Conservation (phyloP, 2,113 vertebrate species). For the Larimichthys crocea region DNA sequence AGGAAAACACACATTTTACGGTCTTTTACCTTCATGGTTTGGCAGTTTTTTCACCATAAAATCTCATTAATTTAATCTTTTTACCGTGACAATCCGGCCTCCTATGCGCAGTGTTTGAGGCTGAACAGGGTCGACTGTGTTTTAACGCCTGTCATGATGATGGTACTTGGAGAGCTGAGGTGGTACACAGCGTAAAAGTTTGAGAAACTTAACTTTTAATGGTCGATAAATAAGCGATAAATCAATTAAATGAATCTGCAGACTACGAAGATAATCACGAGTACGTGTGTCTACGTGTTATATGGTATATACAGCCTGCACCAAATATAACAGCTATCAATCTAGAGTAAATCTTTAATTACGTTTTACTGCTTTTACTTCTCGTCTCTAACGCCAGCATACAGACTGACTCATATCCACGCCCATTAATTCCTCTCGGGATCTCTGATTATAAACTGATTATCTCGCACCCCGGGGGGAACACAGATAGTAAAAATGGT, state of each 20-base stretch:
- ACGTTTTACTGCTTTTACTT: slow-evolving; percentile 2
- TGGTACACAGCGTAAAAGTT: no score
- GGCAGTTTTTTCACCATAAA: no score
- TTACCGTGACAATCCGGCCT: no score
- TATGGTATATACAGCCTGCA: neutral
- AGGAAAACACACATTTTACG: no score
- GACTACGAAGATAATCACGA: neutral
- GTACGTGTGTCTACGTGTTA: no score
- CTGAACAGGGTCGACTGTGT: no score
- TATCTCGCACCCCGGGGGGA: slow-evolving; percentile 22
- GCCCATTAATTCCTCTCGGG: slow-evolving; percentile 33
- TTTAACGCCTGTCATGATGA: no score
- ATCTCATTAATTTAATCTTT: no score
- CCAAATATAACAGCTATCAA: neutral
- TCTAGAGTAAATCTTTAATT: neutral
- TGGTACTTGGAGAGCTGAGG: no score
- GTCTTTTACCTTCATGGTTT: no score
- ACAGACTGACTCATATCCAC: slow-evolving; percentile 29
- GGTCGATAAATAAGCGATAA: no score
- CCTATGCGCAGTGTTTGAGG: no score
- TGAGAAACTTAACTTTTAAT: neutral
- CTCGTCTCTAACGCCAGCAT: neutral
- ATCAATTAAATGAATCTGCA: neutral
- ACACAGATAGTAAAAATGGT: slow-evolving; percentile 26
- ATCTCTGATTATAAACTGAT: slow-evolving; percentile 58